Conservation (phyloP, 1,140 invertebrate genomes). For the Palaemon carinicauda region DNA sequence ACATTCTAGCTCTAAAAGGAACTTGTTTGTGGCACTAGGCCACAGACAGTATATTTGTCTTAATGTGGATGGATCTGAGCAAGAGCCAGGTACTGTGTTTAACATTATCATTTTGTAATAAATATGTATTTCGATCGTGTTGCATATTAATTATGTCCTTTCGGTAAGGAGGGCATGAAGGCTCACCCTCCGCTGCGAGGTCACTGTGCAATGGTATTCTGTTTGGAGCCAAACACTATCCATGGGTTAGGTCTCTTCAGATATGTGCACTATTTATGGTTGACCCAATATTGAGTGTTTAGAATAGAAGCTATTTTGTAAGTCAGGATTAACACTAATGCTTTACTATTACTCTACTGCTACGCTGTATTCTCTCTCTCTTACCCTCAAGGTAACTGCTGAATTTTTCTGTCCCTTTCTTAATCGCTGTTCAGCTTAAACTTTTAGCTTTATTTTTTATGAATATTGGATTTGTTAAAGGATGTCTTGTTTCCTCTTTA, state of each 20-base stretch:
- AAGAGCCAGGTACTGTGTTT: conserved; percentile 59
- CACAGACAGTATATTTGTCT: conserved; percentile 53
- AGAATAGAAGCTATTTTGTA: conserved; percentile 54
- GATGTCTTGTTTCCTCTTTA: neutral
- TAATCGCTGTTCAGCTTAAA: conserved; percentile 17
- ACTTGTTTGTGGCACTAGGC: conserved; percentile 45
- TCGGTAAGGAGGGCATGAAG: conserved; percentile 45
- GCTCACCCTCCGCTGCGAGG: conserved; percentile 4
- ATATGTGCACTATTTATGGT: conserved; percentile 37
- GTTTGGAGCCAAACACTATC: conserved; percentile 18
- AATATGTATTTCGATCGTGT: conserved; percentile 61
- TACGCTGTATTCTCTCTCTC: conserved; percentile 53
- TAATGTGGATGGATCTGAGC: conserved; percentile 56
- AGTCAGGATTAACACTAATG: conserved; percentile 56
- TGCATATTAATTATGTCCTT: conserved; percentile 56
- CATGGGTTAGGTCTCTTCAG: conserved; percentile 37
- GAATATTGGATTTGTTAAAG: too few species aligned
- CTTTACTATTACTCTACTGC: conserved; percentile 50
- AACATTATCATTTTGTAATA: conserved; percentile 61
- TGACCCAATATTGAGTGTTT: conserved; percentile 47
- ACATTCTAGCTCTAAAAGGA: conserved; percentile 49
- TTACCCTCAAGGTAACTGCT: conserved; percentile 39
- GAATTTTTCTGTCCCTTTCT: conserved; percentile 29
- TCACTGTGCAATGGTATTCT: conserved; percentile 46
- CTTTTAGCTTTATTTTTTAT: neutral